Evolutionary conservation across 2,113 vertebrate species (phyloP).

Genomic region (Eubucco bourcierii): DNA sequence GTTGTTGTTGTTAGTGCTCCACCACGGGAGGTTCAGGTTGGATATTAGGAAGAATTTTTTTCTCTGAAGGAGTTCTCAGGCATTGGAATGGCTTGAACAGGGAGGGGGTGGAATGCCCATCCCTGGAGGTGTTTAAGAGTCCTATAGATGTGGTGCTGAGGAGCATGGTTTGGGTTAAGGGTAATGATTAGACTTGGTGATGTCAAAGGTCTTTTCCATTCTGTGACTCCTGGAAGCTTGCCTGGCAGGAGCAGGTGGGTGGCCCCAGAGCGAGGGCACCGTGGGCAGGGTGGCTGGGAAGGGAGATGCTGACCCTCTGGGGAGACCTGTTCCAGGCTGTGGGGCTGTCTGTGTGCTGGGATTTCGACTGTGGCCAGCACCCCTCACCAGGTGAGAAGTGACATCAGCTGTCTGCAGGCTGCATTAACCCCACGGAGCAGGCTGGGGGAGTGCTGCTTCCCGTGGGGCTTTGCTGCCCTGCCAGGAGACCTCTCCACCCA

Average conservation of each 20-base stretch:
- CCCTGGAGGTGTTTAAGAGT: no score
- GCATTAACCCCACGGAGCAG: not conserved
- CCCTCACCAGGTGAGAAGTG: not conserved
- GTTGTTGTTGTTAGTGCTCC: not conserved
- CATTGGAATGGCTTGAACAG: no score
- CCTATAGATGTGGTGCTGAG: no score
- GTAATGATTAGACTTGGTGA: no score
- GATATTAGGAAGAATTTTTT: no score
- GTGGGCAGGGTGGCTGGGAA: not conserved
- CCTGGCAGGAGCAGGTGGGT: not conserved
- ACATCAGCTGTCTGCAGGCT: not conserved
- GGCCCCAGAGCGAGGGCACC: not conserved
- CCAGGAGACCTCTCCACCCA: rapidly evolving
- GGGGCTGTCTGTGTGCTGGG: not conserved
- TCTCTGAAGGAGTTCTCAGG: no score
- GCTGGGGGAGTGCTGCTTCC: not conserved
- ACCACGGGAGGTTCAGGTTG: no score
- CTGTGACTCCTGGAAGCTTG: not conserved
- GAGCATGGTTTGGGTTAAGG: no score
- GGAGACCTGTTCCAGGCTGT: not conserved
- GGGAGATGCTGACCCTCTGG: not conserved
- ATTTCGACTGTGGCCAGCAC: not conserved
- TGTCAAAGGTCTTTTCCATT: no score
- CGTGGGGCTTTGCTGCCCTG: no score
- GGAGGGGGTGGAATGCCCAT: no score